Conservation (phyloP, 1,140 invertebrate genomes). For the Probaryconus sp. region DNA sequence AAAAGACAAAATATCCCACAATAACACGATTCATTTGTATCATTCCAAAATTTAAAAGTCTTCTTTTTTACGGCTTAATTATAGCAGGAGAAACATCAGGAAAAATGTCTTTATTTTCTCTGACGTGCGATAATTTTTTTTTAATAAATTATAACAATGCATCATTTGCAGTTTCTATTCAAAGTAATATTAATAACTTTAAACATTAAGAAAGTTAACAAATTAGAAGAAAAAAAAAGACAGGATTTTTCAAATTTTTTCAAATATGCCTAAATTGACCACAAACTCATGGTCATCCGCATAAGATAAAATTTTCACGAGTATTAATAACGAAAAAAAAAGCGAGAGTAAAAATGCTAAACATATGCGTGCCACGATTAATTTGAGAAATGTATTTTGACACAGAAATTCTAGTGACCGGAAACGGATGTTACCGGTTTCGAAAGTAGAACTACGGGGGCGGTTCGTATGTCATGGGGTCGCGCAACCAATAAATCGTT, state of each 20-base stretch:
- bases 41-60: no score
- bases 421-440: conserved; percentile 62
- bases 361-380: conserved; percentile 40
- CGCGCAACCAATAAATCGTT: conserved; percentile 49
- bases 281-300: conserved; percentile 24
- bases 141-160: no score
- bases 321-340: background rate
- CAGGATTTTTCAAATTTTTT: no score
- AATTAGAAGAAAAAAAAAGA: no score
- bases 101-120: no score
- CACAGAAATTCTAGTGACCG: conserved; percentile 55
- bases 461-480: conserved; percentile 54
- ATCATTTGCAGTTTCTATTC: no score
- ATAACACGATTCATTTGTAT: conserved; percentile 4
- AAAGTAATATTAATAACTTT: no score
- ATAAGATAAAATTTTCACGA: background rate
- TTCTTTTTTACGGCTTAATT: no score
- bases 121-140: no score
- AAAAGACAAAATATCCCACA: conserved; percentile 21
- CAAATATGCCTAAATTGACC: no score
- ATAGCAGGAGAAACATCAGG: no score
- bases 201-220: no score
- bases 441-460: conserved; percentile 35
- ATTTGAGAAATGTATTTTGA: conserved; percentile 47
- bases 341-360: conserved; percentile 29